Evolutionary conservation across 2,797 vertebrate genomes (phyloP), one percentile per base, ranked within the genome.

Genomic region (Agapornis canus): DNA sequence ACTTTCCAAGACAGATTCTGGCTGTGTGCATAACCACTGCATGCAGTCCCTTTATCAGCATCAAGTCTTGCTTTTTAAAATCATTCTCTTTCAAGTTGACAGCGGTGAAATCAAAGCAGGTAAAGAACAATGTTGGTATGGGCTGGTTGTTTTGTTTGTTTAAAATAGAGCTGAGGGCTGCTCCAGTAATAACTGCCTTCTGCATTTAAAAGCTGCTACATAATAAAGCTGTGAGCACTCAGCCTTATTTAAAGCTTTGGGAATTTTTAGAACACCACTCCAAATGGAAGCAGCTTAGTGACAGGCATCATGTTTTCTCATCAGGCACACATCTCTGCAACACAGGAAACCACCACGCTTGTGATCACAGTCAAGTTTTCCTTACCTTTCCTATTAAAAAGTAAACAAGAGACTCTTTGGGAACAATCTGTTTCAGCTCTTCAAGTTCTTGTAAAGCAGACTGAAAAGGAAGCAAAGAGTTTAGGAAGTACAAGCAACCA

Each of bases 391-490:
- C 99, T 98, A 99, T 99, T 97, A 99, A 99, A 98, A 99, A 99
- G 98, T 99, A 99, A 98, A 99, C 99, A 96, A 99, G 98, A 94
- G 99, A 99, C 98, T 99, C 99, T 99, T 99, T 99, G 98, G 99
- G 99, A 97, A 99, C 99, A 51, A 99, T 99, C 97, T 99, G 99
- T 95, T 99, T 99, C 96, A 99, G 96, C 97, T 99, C 99, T 98
- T 99, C 99, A 97, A 99, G 97, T 98, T 99, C 99, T 98, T 99
- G 99, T 65, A 99, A 98, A 95, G 99, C 99, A 32, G 98, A 99
- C 99, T 99, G 97, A 85, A 96, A 97, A 95, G 85, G 73, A 68
- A 26, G 83, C 51, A 65, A 78, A n/a, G 29, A 93, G 43, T 16
- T 26, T 29, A 49, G 8, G 23, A 26, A 73, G 43, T 7, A n/a